Base-by-base conservation (phyloP, 2,113 vertebrate species). In the Eptatretus burgeri region DNA sequence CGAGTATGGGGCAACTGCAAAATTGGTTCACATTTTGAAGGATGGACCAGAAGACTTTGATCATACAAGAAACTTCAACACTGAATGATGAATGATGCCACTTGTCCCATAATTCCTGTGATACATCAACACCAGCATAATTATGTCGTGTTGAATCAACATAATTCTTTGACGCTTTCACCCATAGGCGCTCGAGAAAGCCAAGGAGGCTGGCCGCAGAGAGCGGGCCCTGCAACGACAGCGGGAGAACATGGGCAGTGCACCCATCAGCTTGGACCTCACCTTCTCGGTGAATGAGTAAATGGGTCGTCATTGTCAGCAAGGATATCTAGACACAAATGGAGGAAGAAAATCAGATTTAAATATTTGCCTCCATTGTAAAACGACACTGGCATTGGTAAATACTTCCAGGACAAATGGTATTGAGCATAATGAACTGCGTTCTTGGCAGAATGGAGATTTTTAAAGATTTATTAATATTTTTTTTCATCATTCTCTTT, bases 131-230 rank as follows among this genome's bases (percentile, higher is more conserved):
- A 19, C 17, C 50, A 63, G 50, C 16, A 19, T 9, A 53, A 9
- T 18, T 52, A 65, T 17, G 13, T 27, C 27, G 20, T 62, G 13
- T 27, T 63, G 62, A 19, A 13, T 20, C 50, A 13, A n/a, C 51
- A 52, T 65, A 27, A 65, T 51, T 65, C 51, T 12, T 66, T 1
- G 66, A 7, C 14, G 63, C 5, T 70, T 68, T 74, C 52, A 49
- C 70, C 71, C 65, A 67, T 77, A 82, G 87, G 81, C 87, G 67
- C 77, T 94, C 69, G 87, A 95, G 71, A 94, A 91, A 66, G 89
- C 85, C 65, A 96, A 94, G 77, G 89, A 93, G 67, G 91, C 89
- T 11, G 84, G 84, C 56, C 79, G 84, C 71, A 89, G 89, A 69
- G 86, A 98, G 72, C 74, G 84, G 68, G 73, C 75, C 0, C 70